Percentiles rank a stretch among this genome's conserved stretches.
Evolutionary conservation across 2,113 vertebrate genomes (phyloP).

Genomic region (Elanoides forficatus): DNA sequence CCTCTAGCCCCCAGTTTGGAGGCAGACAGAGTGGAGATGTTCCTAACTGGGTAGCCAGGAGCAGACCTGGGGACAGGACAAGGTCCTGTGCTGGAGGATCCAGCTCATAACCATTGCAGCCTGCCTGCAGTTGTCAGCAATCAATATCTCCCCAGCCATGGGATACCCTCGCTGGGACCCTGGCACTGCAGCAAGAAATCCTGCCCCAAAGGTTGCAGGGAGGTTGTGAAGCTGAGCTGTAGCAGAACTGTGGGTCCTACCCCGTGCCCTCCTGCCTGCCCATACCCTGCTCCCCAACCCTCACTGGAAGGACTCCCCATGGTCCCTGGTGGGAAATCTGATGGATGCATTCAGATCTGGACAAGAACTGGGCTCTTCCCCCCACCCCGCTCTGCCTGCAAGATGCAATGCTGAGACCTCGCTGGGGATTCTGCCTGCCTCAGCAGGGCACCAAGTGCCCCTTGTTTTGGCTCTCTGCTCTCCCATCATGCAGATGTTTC

Average conservation of each 20-base stretch:
- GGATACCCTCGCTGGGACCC: fast-evolving
- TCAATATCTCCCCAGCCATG: background rate
- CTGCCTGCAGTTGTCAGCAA: background rate
- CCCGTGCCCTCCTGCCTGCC: background rate
- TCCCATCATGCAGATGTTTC: background rate
- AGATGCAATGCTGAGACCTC: fast-evolving
- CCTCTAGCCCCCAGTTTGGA: background rate
- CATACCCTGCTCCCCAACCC: background rate
- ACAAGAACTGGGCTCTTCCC: background rate
- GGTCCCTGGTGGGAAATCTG: background rate
- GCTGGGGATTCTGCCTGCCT: background rate
- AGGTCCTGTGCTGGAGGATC: background rate
- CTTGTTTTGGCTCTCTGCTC: background rate
- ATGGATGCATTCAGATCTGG: background rate
- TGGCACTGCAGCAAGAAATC: background rate
- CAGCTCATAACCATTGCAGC: background rate
- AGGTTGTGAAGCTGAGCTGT: background rate
- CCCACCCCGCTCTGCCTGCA: fast-evolving
- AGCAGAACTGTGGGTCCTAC: fast-evolving
- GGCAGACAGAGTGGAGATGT: background rate
- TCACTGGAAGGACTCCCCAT: fast-evolving
- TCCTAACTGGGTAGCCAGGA: background rate
- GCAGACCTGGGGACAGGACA: background rate
- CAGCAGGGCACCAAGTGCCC: background rate
- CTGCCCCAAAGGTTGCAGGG: background rate